Conservation (phyloP, 2,888 invertebrate genomes). For the Mythimna lalbum region DNA sequence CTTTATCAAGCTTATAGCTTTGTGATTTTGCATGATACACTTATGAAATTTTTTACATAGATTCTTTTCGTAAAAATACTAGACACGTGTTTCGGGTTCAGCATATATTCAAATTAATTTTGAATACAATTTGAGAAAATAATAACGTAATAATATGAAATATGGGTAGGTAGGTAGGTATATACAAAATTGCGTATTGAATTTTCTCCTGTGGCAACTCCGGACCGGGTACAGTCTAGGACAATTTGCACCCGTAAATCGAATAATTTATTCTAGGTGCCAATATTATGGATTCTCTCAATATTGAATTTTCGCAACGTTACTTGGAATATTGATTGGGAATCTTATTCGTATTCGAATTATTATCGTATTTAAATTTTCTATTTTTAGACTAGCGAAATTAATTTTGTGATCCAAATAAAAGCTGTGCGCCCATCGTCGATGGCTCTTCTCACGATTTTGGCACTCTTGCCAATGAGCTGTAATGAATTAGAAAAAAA, state of each 20-base stretch:
- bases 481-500: not conserved
- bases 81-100: too few relatives aligned
- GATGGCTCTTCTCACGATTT: not conserved
- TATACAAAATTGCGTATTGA: slow-evolving; percentile 11
- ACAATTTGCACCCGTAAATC: slow-evolving; percentile 43
- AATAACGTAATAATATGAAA: slow-evolving; percentile 5
- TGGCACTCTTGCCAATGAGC: not conserved
- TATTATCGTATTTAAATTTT: slow-evolving; percentile 11
- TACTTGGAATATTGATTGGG: slow-evolving; percentile 28
- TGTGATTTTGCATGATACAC: too few relatives aligned
- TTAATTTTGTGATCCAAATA: slow-evolving; percentile 14
- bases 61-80: too few relatives aligned
- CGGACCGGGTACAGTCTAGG: slow-evolving; percentile 2
- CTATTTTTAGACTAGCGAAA: slow-evolving; percentile 13
- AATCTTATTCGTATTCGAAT: slow-evolving; percentile 34
- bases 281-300: slow-evolving; percentile 18
- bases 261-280: slow-evolving; percentile 36
- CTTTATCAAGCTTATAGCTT: too few relatives aligned
- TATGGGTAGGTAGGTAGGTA: not conserved
- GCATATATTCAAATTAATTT: too few relatives aligned
- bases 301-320: slow-evolving; percentile 20
- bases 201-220: slow-evolving; percentile 22
- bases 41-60: too few relatives aligned
- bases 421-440: not conserved
- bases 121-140: too few relatives aligned